Evolutionary conservation across 2,888 invertebrate species (phyloP), one percentile per base, ranked within the genome.

Genomic region (Clivina fossor): DNA sequence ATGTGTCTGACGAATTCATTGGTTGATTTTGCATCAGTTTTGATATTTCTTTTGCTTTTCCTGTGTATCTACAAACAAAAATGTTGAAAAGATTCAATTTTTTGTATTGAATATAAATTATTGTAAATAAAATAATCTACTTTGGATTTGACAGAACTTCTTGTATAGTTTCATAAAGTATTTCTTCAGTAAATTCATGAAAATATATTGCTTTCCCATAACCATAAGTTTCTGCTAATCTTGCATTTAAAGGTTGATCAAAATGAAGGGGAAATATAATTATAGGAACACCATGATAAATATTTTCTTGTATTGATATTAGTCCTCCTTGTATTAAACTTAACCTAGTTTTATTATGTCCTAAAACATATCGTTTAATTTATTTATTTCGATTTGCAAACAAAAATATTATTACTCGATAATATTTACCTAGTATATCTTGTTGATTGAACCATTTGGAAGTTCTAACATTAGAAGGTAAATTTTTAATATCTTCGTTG

Each of bases 401-500:
- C n/a, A n/a, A n/a, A n/a, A n/a, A n/a, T n/a, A n/a, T n/a, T n/a
- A n/a, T n/a, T n/a, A n/a, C n/a, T n/a, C n/a, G n/a, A n/a, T 19
- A 22, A 20, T 22, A 11, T 8, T 49, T 38, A 51, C 51, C 51
- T 35, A 56, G 18, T 20, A 56, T 43, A 16, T 48, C 56, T 22
- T 56, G 56, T 35, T 56, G 56, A 16, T 48, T 41, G 15, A 56
- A 43, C 56, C 56, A 56, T 22, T 56, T 48, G 2, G 37, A 13
- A 4, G 32, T 24, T 22, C 18, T 48, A 11, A 56, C 32, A 41
- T 56, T 41, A 11, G 15, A 3, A n/a, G 56, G 56, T 16, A 49
- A n/a, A 16, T 43, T 16, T 16, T 37, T 20, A 35, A 56, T 43
- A 24, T 56, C 26, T 28, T 40, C 74, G 37, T 74, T 68, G 65